Evolutionary conservation across 2,797 vertebrate species (phyloP).

Genomic region (Acanthiza pusilla): DNA sequence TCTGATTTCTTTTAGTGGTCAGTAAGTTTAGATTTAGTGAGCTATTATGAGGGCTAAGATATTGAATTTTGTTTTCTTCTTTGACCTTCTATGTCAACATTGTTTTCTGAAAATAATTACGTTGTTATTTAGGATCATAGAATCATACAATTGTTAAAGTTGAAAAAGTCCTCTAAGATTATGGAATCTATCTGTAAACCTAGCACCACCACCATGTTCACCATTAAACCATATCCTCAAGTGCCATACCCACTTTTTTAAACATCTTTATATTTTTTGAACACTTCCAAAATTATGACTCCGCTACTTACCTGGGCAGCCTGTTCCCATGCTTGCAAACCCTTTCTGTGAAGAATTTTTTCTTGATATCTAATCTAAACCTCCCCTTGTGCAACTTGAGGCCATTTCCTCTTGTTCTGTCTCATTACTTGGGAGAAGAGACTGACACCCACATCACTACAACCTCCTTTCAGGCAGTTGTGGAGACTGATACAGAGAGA

Average conservation of each 20-base stretch:
- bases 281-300: neutral
- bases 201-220: neutral
- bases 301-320: neutral
- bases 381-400: neutral
- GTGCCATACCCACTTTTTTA: neutral
- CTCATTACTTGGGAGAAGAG: neutral
- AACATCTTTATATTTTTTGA: neutral
- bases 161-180: neutral
- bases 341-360: neutral
- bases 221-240: neutral
- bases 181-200: neutral
- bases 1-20: neutral
- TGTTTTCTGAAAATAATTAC: neutral
- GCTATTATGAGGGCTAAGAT: neutral
- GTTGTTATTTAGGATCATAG: neutral
- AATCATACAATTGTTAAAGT: neutral
- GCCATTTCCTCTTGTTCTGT: neutral
- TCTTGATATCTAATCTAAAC: neutral
- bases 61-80: neutral
- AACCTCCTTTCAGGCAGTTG: neutral
- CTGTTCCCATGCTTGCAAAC: neutral
- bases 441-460: neutral
- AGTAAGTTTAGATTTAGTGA: neutral
- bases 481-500: too few species aligned
- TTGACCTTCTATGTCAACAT: neutral